Percentiles rank a stretch among this genome's conserved stretches.
Evolutionary conservation across 2,113 vertebrate species (phyloP).

Genomic region (Pogona vitticeps): DNA sequence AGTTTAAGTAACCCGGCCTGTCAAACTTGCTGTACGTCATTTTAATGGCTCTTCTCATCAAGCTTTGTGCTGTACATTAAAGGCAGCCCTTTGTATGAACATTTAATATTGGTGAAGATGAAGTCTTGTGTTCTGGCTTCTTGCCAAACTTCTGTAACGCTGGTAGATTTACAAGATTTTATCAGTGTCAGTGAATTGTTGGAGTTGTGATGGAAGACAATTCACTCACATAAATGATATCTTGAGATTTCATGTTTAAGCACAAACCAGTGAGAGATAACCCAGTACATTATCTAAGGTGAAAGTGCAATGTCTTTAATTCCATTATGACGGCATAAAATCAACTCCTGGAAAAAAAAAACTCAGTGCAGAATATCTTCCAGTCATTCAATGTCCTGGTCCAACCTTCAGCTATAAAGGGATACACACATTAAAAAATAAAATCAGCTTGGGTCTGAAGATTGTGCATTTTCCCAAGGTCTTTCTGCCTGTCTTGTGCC

Average conservation of each 20-base stretch:
- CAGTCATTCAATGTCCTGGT: not conserved
- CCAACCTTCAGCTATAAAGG: not conserved
- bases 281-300: too few relatives aligned
- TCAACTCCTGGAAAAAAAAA: not conserved
- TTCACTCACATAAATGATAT: conserved; percentile 23
- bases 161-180: conserved; percentile 40
- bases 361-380: not conserved
- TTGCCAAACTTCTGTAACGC: not conserved
- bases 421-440: not conserved
- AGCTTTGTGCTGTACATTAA: conserved; percentile 23
- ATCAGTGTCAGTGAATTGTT: conserved; percentile 30
- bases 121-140: conserved; percentile 19
- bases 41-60: conserved; percentile 35
- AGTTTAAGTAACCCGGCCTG: not conserved
- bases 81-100: conserved; percentile 24
- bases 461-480: not conserved
- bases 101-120: conserved; percentile 26
- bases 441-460: not conserved
- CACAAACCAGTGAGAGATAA: not conserved
- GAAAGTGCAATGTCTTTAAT: not conserved
- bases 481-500: not conserved
- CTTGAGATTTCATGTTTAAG: conserved; percentile 13
- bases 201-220: conserved; percentile 29
- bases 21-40: not conserved
- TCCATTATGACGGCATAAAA: not conserved